Evolutionary conservation across 1,140 invertebrate species (phyloP), one percentile per base, ranked within the genome.

Genomic region (Lepidostoma basale): DNA sequence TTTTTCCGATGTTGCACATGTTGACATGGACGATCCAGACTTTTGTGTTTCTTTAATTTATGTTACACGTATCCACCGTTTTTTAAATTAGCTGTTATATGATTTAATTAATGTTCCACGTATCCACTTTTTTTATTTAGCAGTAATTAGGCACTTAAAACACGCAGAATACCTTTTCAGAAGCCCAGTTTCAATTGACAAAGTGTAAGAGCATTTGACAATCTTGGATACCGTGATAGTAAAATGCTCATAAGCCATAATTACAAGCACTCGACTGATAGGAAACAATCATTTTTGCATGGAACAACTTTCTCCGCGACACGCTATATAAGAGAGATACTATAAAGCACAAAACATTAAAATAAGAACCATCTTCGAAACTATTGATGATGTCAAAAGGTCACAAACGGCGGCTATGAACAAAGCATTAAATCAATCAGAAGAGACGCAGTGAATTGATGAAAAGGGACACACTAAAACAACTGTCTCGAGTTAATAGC

Each of bases 351-450:
- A 6, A 60, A 42, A 25, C 25, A n/a, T 25, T 40, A 26, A 14
- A 33, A 33, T 18, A 36, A 33, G 36, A 56, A 18, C 9, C 10
- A 30, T 22, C 20, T 60, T 60, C 3, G 16, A 44, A 28, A 40
- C 39, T 1, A 60, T 42, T 25, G 36, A 14, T 22, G 14, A 42
- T 42, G 56, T 26, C 56, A 60, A 28, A 42, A 60, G 56, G 56
- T 60, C 36, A 9, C 56, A 2, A 6, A 14, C 4, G 56, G 56
- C 56, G 39, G 56, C 56, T 42, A 26, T 60, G 36, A 42, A 60
- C 33, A 40, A 16, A 42, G 25, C 56, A 26, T 16, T 36, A 60
- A 60, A 60, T 60, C 56, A 60, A 60, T 60, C 56, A 60, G 30
- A 5, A 33, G 6, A 12, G 12, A 6, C 12, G 30, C 5, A 33